Percentiles rank a stretch among this genome's conserved stretches.
These are phyloP conservation scores for Collichthys lucidus DNA, from an alignment of 2,113 vertebrate genomes.

Conservation along the genomic window DNA sequence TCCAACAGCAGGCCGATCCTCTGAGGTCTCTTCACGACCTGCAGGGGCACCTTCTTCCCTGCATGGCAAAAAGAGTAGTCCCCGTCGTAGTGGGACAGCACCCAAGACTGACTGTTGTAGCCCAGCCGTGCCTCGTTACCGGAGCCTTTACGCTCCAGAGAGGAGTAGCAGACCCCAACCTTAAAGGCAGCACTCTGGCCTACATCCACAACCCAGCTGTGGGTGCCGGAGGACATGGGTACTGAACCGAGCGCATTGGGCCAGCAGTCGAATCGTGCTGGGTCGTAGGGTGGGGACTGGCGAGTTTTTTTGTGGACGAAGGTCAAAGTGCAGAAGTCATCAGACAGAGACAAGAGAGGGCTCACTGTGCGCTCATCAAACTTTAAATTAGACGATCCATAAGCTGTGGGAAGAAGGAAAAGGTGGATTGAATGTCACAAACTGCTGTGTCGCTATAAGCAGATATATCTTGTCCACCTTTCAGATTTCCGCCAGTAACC, in stretches of 20 bases:
- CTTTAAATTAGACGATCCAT: constrained; percentile 79
- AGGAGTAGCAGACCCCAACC: constrained; percentile 90
- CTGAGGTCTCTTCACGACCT: constrained; percentile 82
- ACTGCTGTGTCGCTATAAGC: background rate
- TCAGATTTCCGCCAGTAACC: too few species aligned
- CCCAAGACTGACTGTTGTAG: constrained; percentile 91
- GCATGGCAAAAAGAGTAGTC: constrained; percentile 90
- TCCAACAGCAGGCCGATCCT: constrained; percentile 90
- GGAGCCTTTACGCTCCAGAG: constrained; percentile 89
- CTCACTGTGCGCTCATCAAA: constrained; percentile 89
- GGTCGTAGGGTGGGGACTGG: constrained; percentile 78
- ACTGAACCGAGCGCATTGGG: constrained; percentile 89
- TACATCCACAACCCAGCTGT: constrained; percentile 89
- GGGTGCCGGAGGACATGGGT: constrained; percentile 85
- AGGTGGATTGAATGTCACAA: background rate
- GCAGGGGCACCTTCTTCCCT: constrained; percentile 77
- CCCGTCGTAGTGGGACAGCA: constrained; percentile 89
- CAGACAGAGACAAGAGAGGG: constrained; percentile 88
- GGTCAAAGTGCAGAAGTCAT: constrained; percentile 86
- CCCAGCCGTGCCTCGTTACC: constrained; percentile 88
- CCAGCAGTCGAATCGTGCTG: constrained; percentile 91
- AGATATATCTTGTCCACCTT: too few species aligned
- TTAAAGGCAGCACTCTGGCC: constrained; percentile 91
- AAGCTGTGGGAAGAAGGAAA: constrained; percentile 60
- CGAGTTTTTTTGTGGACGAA: constrained; percentile 88